phyloP scores from a whole-genome alignment of 1,140 invertebrate genomes.

The Anoplophora glabripennis region DNA sequence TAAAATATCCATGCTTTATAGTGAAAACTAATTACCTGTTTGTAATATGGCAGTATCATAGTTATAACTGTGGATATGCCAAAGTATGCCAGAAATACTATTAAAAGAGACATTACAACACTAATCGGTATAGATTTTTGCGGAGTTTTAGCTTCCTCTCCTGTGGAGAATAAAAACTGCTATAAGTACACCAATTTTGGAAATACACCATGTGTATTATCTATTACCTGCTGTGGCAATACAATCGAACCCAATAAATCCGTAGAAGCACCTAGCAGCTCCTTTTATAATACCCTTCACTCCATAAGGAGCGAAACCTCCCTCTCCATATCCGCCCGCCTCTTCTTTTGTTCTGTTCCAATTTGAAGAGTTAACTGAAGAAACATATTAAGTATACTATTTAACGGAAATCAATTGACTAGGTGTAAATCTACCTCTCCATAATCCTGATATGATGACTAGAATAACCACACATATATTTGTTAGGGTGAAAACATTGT shows the following conservation, averaged over 20 bases:
- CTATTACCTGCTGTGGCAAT: conserved; percentile 70
- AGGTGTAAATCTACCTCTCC: conserved; percentile 58
- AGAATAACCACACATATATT: conserved; percentile 71
- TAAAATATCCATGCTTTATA: not conserved
- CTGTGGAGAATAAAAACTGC: conserved; percentile 49
- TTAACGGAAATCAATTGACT: too few relatives aligned
- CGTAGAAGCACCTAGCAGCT: conserved; percentile 88
- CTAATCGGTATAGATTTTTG: conserved; percentile 86
- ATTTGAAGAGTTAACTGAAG: conserved; percentile 24
- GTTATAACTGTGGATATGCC: conserved; percentile 84
- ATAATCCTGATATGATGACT: conserved; percentile 68
- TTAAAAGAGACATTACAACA: conserved; percentile 76
- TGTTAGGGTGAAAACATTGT: conserved; percentile 71
- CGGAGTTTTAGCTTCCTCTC: conserved; percentile 83
- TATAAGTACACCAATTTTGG: not conserved
- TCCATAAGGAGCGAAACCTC: conserved; percentile 82
- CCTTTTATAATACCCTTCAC: conserved; percentile 75
- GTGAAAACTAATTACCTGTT: conserved; percentile 55
- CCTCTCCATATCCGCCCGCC: conserved; percentile 59
- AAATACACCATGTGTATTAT: not conserved
- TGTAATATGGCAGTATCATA: conserved; percentile 85
- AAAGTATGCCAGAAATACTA: conserved; percentile 86
- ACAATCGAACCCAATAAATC: conserved; percentile 88
- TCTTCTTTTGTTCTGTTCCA: conserved; percentile 64
- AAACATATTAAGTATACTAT: not conserved